Conservation (phyloP, 2,888 invertebrate genomes). For the Palloptera scutellata region DNA sequence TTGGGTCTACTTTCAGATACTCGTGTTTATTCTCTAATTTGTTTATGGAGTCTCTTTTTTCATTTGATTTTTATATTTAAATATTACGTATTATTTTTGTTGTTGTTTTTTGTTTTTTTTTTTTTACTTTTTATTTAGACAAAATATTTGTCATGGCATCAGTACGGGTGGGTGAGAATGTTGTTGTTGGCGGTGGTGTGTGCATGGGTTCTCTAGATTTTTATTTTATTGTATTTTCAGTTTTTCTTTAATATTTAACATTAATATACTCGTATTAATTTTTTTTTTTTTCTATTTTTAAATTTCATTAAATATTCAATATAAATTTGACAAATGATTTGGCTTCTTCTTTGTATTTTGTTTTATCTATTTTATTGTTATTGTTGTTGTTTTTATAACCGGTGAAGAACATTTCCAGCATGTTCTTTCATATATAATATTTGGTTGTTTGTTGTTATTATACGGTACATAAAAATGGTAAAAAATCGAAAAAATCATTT, state of each 20-base stretch:
- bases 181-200: slow-evolving; percentile 20
- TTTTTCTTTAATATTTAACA: slow-evolving; percentile 10
- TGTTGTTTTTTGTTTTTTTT: slow-evolving; percentile 1
- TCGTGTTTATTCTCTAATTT: slow-evolving; percentile 6
- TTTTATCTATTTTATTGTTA: background rate
- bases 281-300: background rate
- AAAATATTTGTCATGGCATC: slow-evolving; percentile 41
- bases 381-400: background rate
- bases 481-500: slow-evolving; percentile 43
- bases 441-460: slow-evolving; percentile 21
- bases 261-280: background rate
- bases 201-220: slow-evolving; percentile 19
- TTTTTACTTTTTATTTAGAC: background rate
- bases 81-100: background rate
- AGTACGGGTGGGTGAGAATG: slow-evolving; percentile 48
- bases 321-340: slow-evolving; percentile 48
- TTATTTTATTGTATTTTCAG: slow-evolving; percentile 24
- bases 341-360: slow-evolving; percentile 32
- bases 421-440: slow-evolving; percentile 33
- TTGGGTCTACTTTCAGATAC: no score
- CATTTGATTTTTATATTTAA: slow-evolving; percentile 1
- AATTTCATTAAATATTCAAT: slow-evolving; percentile 7
- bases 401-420: slow-evolving; percentile 46
- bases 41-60: background rate
- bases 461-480: slow-evolving; percentile 47